Base-by-base conservation (phyloP, 2,888 invertebrate genomes). In the Zaprionus lineosus region DNA sequence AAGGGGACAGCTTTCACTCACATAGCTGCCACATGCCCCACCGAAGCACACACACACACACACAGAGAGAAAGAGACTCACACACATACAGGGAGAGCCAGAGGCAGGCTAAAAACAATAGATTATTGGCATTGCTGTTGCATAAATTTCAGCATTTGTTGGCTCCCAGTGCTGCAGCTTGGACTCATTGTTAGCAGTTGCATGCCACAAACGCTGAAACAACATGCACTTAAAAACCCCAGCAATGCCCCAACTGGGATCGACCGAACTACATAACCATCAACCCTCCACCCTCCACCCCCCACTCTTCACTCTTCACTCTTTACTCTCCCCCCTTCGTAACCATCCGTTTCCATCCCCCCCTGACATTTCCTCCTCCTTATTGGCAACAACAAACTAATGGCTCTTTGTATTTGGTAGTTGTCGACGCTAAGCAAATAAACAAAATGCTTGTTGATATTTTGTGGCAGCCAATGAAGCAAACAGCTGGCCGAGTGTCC, bases 381-480 rank as follows among this genome's bases (percentile, higher is more conserved):
- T 16, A 36, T 28, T 19, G 47, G 11, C 59, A 64, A 57, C 58
- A 52, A 72, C 66, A 48, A 58, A 47, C 79, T 83, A 83, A 75
- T 76, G 67, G 81, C 51, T 53, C 70, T 63, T 67, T 63, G 82
- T 74, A 51, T 72, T 67, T 60, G 68, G 70, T 44, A 61, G 82
- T 77, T 73, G 69, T 60, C 62, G 61, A 62, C 59, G 78, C 67
- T 86, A 70, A 67, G 85, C 85, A 81, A 81, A 81, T 86, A 81
- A 81, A 81, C 81, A 81, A 82, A 86, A 83, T 82, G 71, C 83
- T 79, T 79, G 85, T 79, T 86, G 85, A 78, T 86, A 77, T 79
- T 79, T 84, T 83, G 83, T 78, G 86, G 86, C 82, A 78, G 86
- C 84, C 86, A 86, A 85, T 84, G 86, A 86, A 86, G 84, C 86